Conservation (phyloP, 1,140 invertebrate species). For the Heliconius nattereri region DNA sequence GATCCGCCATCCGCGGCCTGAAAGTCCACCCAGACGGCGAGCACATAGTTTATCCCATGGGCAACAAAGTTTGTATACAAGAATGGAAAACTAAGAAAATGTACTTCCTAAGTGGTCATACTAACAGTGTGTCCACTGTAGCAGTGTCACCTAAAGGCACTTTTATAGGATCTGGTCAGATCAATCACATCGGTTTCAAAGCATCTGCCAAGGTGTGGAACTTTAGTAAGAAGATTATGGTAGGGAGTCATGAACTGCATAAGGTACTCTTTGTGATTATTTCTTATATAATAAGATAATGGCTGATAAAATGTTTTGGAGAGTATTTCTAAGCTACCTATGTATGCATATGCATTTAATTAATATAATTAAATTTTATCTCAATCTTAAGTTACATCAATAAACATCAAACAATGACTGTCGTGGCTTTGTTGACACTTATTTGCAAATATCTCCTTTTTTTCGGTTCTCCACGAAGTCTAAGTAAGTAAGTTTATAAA, state of each 20-base stretch:
- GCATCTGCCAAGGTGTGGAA: constrained; percentile 94
- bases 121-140: constrained; percentile 91
- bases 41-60: constrained; percentile 91
- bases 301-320: too few species aligned
- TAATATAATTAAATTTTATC: too few species aligned
- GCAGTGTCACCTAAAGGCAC: constrained; percentile 89
- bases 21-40: constrained; percentile 89
- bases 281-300: not conserved
- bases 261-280: constrained; percentile 82
- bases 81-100: constrained; percentile 88
- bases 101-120: constrained; percentile 90
- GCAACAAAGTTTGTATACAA: constrained; percentile 91
- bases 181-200: constrained; percentile 95
- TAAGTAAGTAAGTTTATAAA: too few species aligned
- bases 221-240: constrained; percentile 84
- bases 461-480: too few species aligned
- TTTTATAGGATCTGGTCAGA: constrained; percentile 93
- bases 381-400: too few species aligned
- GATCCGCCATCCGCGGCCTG: constrained; percentile 86
- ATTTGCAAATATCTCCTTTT: too few species aligned
- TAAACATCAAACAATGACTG: too few species aligned
- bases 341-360: too few species aligned
- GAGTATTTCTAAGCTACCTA: too few species aligned
- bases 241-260: constrained; percentile 89
- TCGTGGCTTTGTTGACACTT: too few species aligned